Percentiles rank a stretch among this genome's conserved stretches.
Conservation (phyloP, 2,113 vertebrate species). For the Alexandromys fortis region DNA sequence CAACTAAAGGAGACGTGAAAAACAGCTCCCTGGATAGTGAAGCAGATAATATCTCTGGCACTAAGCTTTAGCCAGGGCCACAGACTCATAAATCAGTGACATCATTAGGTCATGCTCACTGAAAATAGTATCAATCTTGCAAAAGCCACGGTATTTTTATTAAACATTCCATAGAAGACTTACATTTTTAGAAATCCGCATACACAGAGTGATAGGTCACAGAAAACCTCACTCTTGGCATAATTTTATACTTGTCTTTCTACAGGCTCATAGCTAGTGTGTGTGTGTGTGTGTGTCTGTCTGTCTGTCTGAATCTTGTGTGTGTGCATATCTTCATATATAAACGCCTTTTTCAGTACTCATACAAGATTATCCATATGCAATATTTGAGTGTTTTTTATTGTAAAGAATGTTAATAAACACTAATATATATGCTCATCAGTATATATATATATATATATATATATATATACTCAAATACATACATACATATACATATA, state of each 20-base stretch:
- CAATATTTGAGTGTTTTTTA: not conserved
- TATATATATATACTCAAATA: too few relatives aligned
- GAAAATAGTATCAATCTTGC: not conserved
- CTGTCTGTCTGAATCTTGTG: not conserved
- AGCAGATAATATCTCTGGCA: not conserved
- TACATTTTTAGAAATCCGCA: not conserved
- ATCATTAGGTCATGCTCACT: not conserved
- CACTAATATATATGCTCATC: not conserved
- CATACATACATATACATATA: too few relatives aligned
- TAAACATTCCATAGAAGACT: not conserved
- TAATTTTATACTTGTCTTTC: not conserved
- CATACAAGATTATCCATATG: not conserved
- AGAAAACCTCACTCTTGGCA: not conserved
- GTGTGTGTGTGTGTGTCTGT: not conserved
- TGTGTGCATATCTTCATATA: not conserved
- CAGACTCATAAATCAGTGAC: not conserved
- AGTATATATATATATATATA: too few relatives aligned
- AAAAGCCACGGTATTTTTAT: not conserved
- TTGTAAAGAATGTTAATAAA: not conserved
- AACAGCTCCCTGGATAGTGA: not conserved
- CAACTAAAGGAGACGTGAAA: not conserved
- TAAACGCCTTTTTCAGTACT: not conserved
- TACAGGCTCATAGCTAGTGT: not conserved
- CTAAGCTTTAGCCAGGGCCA: not conserved
- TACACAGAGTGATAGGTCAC: not conserved